Base-by-base conservation (phyloP, 2,888 invertebrate species). In the Oasisia sp. region DNA sequence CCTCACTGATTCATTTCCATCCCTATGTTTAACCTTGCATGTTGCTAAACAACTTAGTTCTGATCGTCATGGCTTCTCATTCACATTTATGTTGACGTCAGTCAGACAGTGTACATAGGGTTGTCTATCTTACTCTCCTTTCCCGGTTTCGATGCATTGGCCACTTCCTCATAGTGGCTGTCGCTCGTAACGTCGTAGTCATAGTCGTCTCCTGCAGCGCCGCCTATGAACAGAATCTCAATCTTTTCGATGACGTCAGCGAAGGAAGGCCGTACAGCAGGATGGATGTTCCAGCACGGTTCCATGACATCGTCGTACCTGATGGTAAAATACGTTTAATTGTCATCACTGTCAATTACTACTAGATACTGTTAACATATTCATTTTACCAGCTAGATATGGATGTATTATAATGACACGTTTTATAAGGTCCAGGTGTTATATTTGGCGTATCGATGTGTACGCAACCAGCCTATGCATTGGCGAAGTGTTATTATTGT, bases 161-260 rank as follows among this genome's bases (percentile, higher is more conserved):
- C 74, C 27, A 27, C 2, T 19, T 7, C 74, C 19, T 5, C 74
- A 19, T 74, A 27, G 7, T 74, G 7, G 27, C n/a, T n/a, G 27
- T 74, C 74, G 14, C 27, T 74, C 74, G 74, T n/a, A 74, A 74
- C 2, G 74, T 74, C 74, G 74, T 74, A 74, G n/a, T 74, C 74
- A 27, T 74, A 74, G 74, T 74, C 74, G 74, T 74, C 74, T 74
- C 74, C 74, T 74, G 27, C 74, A 74, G 27, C 74, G 74, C 74
- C 74, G 19, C 74, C 74, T 74, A 74, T 74, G 74, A 74, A 74
- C 0, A 74, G 74, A 19, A 74, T 74, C 74, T 74, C 74, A 74
- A 74, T 74, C 74, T 74, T 74, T 14, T 74, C 27, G 74, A 74
- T 74, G 74, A 74, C 74, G 74, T 74, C 74, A 74, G 74, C 74